Evolutionary conservation across 2,888 invertebrate species (phyloP).

Genomic region (Hydrotaea cyrtoneurina): DNA sequence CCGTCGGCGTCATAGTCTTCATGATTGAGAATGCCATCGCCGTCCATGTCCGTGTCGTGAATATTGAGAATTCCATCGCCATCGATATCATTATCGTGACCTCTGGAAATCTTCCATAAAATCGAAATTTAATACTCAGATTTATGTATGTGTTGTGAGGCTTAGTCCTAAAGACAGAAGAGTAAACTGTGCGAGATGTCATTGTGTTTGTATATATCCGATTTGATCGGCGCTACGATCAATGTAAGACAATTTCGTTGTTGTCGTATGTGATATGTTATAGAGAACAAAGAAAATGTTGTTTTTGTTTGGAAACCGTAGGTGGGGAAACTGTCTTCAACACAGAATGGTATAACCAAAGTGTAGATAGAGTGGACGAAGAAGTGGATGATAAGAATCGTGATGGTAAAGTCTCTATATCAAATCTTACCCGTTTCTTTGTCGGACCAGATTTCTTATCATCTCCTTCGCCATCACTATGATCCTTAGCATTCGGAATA

Average conservation of each 20-base stretch:
- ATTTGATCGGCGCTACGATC: too few relatives aligned
- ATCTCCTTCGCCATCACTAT: constrained; percentile 76
- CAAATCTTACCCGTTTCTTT: constrained; percentile 22
- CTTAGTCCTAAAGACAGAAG: background rate
- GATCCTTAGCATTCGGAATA: constrained; percentile 71
- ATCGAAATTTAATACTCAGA: constrained; percentile 17
- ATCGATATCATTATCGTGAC: constrained; percentile 73
- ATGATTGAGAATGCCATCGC: constrained; percentile 78
- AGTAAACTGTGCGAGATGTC: background rate
- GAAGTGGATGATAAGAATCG: background rate
- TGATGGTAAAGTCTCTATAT: background rate
- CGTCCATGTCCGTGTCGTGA: constrained; percentile 78
- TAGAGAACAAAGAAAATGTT: background rate
- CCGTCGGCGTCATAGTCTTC: constrained; percentile 70
- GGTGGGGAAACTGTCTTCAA: background rate
- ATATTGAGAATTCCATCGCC: constrained; percentile 81
- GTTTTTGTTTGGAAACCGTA: background rate
- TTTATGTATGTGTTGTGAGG: background rate
- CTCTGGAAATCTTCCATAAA: constrained; percentile 75
- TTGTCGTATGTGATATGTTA: background rate
- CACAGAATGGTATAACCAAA: background rate
- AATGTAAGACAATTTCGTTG: background rate
- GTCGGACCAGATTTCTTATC: constrained; percentile 74
- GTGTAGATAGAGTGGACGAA: background rate
- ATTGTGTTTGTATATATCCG: too few relatives aligned